phyloP scores from a whole-genome alignment of 2,113 vertebrate genomes.

The Chloropsis hardwickii region DNA sequence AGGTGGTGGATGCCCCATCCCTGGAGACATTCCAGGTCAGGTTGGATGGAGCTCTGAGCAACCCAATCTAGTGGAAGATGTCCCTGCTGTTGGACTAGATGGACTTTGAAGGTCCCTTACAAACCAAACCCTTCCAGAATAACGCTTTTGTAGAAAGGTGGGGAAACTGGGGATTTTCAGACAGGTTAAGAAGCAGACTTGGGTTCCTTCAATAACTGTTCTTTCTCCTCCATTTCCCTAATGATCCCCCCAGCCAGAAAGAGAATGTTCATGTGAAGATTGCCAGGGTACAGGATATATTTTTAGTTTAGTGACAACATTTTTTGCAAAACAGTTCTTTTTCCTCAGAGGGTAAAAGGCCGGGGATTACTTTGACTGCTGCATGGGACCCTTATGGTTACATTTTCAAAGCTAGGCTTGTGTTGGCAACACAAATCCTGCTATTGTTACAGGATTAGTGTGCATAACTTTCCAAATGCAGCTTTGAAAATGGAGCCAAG shows the following conservation, averaged over 20 bases:
- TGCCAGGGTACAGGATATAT: neutral
- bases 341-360: slow-evolving; percentile 29
- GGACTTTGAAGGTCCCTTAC: neutral
- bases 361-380: slow-evolving; percentile 38
- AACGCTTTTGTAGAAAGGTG: neutral
- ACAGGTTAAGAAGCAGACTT: neutral
- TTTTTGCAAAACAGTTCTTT: neutral
- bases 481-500: slow-evolving; percentile 64
- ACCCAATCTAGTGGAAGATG: neutral
- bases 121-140: neutral
- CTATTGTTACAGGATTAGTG: slow-evolving; percentile 68
- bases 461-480: slow-evolving; percentile 61
- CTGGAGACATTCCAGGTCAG: neutral
- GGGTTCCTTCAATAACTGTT: neutral
- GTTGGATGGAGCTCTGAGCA: neutral
- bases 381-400: slow-evolving; percentile 37
- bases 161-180: neutral
- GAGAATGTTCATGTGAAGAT: neutral
- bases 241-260: neutral
- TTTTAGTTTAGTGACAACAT: neutral
- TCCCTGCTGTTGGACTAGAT: neutral
- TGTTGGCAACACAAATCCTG: slow-evolving; percentile 61
- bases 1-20: neutral
- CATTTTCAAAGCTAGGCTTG: slow-evolving; percentile 58
- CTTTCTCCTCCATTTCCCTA: slow-evolving; percentile 22